A percentile compares a stretch with the other conserved stretches of the same genome.
phyloP scores from a whole-genome alignment of 2,888 invertebrate genomes.

The Mamestra brassicae region DNA sequence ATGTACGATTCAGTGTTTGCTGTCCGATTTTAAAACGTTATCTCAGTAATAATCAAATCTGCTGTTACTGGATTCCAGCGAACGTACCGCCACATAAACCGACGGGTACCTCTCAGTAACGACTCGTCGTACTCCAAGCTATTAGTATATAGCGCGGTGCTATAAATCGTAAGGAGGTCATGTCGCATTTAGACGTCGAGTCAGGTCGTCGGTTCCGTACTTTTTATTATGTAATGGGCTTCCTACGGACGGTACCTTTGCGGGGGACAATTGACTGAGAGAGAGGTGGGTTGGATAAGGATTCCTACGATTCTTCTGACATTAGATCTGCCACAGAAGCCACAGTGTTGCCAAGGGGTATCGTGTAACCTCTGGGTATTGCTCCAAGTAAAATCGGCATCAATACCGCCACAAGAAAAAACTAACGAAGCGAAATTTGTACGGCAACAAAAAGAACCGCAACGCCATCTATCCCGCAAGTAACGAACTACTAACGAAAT shows the following conservation, averaged over 20 bases:
- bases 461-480: too few relatives aligned
- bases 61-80: background rate
- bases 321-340: too few relatives aligned
- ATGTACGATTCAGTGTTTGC: too few relatives aligned
- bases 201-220: slow-evolving; percentile 53
- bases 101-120: slow-evolving; percentile 4
- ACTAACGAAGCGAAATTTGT: too few relatives aligned
- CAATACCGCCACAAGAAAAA: too few relatives aligned
- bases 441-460: too few relatives aligned
- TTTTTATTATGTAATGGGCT: slow-evolving; percentile 62
- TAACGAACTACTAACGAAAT: too few relatives aligned
- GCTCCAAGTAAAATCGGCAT: too few relatives aligned
- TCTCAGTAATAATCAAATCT: too few relatives aligned
- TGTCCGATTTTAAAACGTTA: too few relatives aligned
- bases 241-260: slow-evolving; percentile 57
- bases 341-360: too few relatives aligned
- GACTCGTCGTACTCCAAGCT: slow-evolving; percentile 9
- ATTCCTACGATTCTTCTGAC: slow-evolving; percentile 1
- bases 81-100: background rate
- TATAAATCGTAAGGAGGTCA: slow-evolving; percentile 60
- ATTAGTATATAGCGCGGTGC: slow-evolving; percentile 36
- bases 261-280: slow-evolving; percentile 43
- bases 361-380: too few relatives aligned
- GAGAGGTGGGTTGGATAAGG: slow-evolving; percentile 40
- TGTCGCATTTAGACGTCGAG: slow-evolving; percentile 49